Conservation (phyloP, 1,140 invertebrate species). For the Brachionus sp. region DNA sequence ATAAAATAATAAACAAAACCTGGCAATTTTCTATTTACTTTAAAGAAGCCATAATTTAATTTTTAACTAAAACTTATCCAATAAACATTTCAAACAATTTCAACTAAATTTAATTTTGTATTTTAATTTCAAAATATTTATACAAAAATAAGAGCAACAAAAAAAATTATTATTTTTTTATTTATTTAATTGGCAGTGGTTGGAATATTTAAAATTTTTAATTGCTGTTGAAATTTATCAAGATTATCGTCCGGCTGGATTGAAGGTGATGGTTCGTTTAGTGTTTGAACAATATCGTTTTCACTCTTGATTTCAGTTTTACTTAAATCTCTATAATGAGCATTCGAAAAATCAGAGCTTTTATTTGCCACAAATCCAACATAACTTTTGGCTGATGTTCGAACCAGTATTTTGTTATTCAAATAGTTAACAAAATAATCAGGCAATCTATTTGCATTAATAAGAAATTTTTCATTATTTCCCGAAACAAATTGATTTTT, state of each 20-base stretch:
- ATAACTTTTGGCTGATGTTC: neutral
- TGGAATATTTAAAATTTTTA: constrained; percentile 38
- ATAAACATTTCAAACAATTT: neutral
- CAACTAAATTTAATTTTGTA: neutral
- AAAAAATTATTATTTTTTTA: neutral
- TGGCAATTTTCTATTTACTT: neutral
- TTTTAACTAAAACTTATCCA: neutral
- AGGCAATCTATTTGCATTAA: neutral
- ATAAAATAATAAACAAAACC: neutral
- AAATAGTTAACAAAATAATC: constrained; percentile 38
- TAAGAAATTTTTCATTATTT: neutral
- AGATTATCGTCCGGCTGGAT: neutral
- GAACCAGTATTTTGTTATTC: constrained; percentile 20
- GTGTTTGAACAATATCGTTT: neutral
- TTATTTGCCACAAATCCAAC: neutral
- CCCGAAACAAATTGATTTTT: neutral
- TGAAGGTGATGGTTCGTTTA: neutral
- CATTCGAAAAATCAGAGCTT: neutral
- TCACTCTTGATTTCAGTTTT: neutral
- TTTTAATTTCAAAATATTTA: neutral
- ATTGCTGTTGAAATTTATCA: neutral
- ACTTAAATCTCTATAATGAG: neutral
- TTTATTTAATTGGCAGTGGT: constrained; percentile 3
- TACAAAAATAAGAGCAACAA: neutral
- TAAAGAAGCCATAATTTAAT: neutral